Conservation (phyloP, 2,888 invertebrate genomes). For the Eudemis profundana region DNA sequence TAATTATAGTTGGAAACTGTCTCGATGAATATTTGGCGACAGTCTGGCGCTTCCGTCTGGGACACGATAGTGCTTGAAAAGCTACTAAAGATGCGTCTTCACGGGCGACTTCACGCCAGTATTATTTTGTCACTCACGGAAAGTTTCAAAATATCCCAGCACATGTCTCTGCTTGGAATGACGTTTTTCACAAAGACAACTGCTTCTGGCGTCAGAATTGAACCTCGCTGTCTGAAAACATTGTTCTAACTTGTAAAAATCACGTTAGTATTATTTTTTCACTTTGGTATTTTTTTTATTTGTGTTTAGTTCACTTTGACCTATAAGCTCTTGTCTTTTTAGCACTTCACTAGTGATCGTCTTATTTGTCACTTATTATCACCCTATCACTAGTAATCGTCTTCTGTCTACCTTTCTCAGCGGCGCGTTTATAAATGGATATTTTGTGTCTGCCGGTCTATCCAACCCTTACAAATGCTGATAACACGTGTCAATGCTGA, state of each 20-base stretch:
- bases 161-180: background rate
- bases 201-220: no score
- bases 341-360: no score
- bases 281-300: no score
- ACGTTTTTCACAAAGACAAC: no score
- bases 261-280: no score
- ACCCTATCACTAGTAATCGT: no score
- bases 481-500: conserved; percentile 81
- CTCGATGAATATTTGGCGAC: conserved; percentile 56
- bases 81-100: conserved; percentile 12
- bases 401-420: background rate
- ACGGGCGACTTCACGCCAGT: conserved; percentile 7
- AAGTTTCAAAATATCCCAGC: no score
- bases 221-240: no score
- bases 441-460: conserved; percentile 1
- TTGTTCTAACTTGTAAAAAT: no score
- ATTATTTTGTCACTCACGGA: background rate
- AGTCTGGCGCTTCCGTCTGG: conserved; percentile 77
- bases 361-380: no score
- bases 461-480: conserved; percentile 48
- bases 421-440: background rate
- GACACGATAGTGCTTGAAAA: conserved; percentile 52
- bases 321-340: no score
- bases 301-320: no score
- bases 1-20: conserved; percentile 52